phyloP scores from a whole-genome alignment of 2,113 vertebrate species.

The Corythornis madagascariensis region DNA sequence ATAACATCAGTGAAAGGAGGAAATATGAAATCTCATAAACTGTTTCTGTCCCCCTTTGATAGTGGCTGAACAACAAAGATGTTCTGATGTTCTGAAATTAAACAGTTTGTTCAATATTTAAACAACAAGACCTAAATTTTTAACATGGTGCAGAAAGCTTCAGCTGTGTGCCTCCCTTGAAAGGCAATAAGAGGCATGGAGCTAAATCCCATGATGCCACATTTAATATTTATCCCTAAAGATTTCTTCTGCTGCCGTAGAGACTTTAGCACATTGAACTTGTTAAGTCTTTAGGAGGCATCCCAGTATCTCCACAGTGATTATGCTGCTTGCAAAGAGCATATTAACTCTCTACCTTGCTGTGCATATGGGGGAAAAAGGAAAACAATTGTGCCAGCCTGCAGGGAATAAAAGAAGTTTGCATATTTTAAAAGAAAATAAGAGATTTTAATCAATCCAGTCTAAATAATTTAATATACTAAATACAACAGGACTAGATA shows the following conservation, averaged over 20 bases:
- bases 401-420: not conserved
- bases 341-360: conserved; percentile 2
- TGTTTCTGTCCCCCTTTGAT: not conserved
- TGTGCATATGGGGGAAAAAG: not conserved
- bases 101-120: conserved; percentile 60
- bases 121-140: conserved; percentile 51
- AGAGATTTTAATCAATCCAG: not conserved
- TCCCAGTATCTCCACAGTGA: not conserved
- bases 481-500: not conserved
- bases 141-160: not conserved
- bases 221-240: conserved; percentile 47
- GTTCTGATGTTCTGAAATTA: not conserved
- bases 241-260: not conserved
- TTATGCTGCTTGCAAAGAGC: not conserved
- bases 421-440: not conserved
- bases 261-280: not conserved
- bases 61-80: not conserved
- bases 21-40: not conserved
- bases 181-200: not conserved
- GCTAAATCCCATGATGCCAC: not conserved
- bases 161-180: not conserved
- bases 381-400: not conserved
- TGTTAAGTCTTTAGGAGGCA: not conserved
- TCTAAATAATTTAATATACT: not conserved
- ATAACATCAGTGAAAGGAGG: not conserved